A percentile compares a stretch with the other conserved stretches of the same genome.
phyloP scores from a whole-genome alignment of 2,113 vertebrate species.

The Mobula hypostoma region DNA sequence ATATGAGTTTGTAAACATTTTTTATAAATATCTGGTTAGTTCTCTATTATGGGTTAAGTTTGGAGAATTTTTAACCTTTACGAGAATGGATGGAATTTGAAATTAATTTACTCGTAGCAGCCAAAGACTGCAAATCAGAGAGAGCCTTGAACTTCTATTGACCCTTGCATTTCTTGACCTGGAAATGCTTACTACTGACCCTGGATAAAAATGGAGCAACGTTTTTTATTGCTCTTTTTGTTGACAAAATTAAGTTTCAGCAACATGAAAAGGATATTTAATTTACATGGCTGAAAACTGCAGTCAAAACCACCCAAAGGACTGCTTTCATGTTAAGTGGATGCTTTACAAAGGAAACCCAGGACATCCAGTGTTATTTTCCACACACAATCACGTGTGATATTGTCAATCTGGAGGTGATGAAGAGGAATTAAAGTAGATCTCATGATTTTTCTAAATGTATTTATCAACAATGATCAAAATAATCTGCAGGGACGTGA shows the following conservation, averaged over 20 bases:
- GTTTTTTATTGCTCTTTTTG: neutral
- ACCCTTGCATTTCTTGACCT: neutral
- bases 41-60: neutral
- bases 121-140: neutral
- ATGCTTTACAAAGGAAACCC: too few species aligned
- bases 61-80: neutral
- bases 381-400: neutral
- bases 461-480: neutral
- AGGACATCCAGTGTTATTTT: neutral
- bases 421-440: neutral
- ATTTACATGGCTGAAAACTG: neutral
- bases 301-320: too few species aligned
- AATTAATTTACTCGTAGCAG: neutral
- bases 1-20: too few species aligned
- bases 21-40: too few species aligned
- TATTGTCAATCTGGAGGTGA: neutral
- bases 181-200: conserved; percentile 8
- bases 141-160: neutral
- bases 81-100: neutral
- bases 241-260: neutral
- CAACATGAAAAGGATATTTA: neutral
- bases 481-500: neutral
- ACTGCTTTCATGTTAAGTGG: neutral
- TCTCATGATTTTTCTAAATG: neutral
- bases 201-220: neutral